phyloP scores from a whole-genome alignment of 2,113 vertebrate species.

The Eulemur macaco region DNA sequence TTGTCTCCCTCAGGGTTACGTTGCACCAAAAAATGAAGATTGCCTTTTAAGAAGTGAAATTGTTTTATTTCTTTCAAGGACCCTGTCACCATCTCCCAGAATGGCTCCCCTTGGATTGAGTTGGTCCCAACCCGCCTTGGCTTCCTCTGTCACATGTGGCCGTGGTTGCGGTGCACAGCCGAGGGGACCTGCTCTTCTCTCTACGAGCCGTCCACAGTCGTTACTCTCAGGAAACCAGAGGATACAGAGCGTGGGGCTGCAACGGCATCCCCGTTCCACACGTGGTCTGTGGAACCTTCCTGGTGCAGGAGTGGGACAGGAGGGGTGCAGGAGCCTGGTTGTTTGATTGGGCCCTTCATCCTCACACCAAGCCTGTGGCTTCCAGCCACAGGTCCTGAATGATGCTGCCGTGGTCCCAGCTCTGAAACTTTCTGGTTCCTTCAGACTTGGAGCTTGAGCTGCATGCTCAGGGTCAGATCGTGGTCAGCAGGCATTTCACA shows the following conservation, averaged over 20 bases:
- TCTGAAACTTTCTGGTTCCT: background rate
- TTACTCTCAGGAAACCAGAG: background rate
- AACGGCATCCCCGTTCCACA: rapidly evolving
- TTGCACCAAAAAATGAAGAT: background rate
- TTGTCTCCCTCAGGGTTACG: background rate
- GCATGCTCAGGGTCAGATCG: background rate
- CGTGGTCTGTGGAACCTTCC: background rate
- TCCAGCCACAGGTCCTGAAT: background rate
- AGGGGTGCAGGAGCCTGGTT: background rate
- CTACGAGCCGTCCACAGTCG: background rate
- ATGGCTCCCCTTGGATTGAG: background rate
- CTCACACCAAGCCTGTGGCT: background rate
- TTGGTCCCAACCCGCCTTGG: background rate
- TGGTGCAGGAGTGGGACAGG: background rate
- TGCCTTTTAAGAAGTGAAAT: background rate
- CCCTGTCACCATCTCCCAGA: background rate
- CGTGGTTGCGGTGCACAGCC: background rate
- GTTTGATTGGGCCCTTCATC: background rate
- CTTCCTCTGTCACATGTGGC: background rate
- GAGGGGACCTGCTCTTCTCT: background rate
- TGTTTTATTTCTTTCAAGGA: background rate
- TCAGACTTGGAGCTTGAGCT: background rate
- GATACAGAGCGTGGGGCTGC: background rate
- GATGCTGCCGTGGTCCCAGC: background rate
- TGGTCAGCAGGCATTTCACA: background rate